phyloP scores from a whole-genome alignment of 2,113 vertebrate species.

The Phainopepla nitens region DNA sequence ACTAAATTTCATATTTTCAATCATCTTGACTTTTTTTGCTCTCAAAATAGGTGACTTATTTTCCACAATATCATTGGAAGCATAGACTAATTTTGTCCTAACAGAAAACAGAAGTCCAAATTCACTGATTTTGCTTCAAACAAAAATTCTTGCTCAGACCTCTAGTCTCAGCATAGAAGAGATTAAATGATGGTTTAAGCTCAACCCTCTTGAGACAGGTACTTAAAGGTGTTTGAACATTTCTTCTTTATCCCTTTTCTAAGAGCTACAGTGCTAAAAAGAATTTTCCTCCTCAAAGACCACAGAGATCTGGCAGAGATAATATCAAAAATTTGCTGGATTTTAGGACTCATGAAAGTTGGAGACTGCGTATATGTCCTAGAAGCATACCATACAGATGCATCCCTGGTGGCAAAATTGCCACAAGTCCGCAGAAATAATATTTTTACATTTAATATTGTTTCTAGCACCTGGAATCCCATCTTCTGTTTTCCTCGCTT shows the following conservation, averaged over 20 bases:
- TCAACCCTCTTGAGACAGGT: not conserved
- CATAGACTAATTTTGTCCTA: not conserved
- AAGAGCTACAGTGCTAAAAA: constrained; percentile 11
- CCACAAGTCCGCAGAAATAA: not conserved
- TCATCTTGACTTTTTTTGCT: not conserved
- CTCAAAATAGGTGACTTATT: not conserved
- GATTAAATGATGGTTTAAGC: constrained; percentile 45
- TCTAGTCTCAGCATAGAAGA: constrained; percentile 7
- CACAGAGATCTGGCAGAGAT: not conserved
- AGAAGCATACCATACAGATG: not conserved
- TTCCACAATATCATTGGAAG: not conserved
- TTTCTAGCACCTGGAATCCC: not conserved
- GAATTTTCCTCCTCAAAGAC: constrained; percentile 25
- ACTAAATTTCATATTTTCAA: not conserved
- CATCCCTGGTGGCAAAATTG: not conserved
- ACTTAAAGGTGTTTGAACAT: constrained; percentile 38
- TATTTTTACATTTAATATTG: not conserved
- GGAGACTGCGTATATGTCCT: not conserved
- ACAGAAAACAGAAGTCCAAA: not conserved
- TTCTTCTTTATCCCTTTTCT: constrained; percentile 38
- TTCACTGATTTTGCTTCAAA: constrained; percentile 1
- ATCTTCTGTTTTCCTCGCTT: not conserved
- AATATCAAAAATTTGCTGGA: not conserved
- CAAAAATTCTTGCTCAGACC: not conserved
- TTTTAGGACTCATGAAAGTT: not conserved